These are phyloP conservation scores for Tuta absoluta DNA, from an alignment of 2,888 invertebrate species.

Conservation along the genomic window DNA sequence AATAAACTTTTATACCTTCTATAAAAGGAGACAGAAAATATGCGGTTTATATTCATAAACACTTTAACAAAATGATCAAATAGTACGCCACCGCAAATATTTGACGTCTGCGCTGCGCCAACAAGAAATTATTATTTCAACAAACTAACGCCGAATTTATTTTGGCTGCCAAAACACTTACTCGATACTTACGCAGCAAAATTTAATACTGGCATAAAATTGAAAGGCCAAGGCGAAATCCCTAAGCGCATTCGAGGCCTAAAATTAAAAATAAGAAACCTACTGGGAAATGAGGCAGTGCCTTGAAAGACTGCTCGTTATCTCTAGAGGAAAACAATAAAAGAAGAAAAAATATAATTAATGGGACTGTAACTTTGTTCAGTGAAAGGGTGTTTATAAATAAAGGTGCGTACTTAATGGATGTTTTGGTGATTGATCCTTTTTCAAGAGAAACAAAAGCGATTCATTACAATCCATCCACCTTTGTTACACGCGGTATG, in stretches of 20 bases:
- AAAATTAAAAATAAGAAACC: constrained; percentile 65
- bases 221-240: constrained; percentile 30
- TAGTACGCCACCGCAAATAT: neutral
- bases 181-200: neutral
- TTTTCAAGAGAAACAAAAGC: neutral
- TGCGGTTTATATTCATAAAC: neutral
- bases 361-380: constrained; percentile 28
- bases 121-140: neutral
- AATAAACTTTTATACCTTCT: no score
- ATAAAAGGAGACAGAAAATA: neutral
- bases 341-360: constrained; percentile 39
- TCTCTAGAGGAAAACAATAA: constrained; percentile 58
- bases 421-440: neutral
- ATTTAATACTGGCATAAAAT: constrained; percentile 20
- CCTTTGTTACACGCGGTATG: neutral
- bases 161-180: neutral
- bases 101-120: neutral
- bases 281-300: constrained; percentile 61
- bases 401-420: neutral
- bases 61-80: neutral
- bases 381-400: constrained; percentile 52
- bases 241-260: constrained; percentile 42
- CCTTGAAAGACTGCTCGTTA: constrained; percentile 25
- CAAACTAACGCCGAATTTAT: neutral
- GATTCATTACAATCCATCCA: constrained; percentile 6